Evolutionary conservation across 2,888 invertebrate genomes (phyloP).

Genomic region (Harmothoe impar): DNA sequence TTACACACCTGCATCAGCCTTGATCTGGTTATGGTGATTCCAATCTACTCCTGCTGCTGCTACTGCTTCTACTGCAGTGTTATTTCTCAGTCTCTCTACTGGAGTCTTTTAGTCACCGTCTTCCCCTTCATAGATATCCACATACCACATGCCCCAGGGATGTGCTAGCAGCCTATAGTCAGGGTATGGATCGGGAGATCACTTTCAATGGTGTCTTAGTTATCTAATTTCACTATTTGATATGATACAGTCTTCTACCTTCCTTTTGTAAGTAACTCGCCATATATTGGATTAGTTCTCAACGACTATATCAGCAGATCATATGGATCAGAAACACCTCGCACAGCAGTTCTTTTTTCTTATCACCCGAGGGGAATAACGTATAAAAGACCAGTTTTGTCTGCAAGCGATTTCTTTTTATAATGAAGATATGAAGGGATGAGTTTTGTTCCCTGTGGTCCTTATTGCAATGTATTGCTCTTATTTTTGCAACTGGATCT

Average conservation of each 20-base stretch:
- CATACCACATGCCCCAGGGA: too few species aligned
- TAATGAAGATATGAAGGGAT: not conserved
- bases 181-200: not conserved
- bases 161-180: not conserved
- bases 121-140: not conserved
- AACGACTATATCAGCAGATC: conserved; percentile 47
- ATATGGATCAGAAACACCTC: not conserved
- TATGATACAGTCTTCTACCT: not conserved
- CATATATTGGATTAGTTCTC: conserved; percentile 29
- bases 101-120: not conserved
- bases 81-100: not conserved
- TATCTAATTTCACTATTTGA: not conserved
- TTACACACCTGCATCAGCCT: not conserved
- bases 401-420: not conserved
- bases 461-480: conserved; percentile 21
- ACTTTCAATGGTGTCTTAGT: not conserved
- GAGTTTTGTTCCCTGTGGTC: not conserved
- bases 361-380: not conserved
- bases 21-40: not conserved
- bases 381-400: not conserved
- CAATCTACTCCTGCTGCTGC: not conserved
- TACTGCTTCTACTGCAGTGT: not conserved
- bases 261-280: conserved; percentile 42
- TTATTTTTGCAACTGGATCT: not conserved
- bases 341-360: not conserved